Percentiles rank a stretch among this genome's conserved stretches.
These are phyloP conservation scores for Cnemophilus loriae DNA, from an alignment of 2,113 vertebrate genomes.

Conservation along the genomic window DNA sequence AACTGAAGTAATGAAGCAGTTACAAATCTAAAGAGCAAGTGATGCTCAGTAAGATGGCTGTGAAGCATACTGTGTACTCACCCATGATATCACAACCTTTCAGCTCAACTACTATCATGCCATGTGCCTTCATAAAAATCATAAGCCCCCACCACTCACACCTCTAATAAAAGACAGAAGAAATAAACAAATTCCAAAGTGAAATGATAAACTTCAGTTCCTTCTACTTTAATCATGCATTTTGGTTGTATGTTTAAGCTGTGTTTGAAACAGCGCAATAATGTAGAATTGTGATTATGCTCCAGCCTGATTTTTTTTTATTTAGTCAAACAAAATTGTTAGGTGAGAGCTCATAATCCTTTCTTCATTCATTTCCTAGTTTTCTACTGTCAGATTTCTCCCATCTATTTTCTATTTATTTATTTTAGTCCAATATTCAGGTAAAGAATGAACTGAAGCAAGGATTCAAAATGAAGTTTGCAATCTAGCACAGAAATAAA, in stretches of 20 bases:
- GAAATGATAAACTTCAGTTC: not conserved
- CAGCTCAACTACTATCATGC: not conserved
- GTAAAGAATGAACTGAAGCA: not conserved
- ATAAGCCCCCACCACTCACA: rapidly evolving
- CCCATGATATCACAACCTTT: not conserved
- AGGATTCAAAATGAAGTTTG: not conserved
- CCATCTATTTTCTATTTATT: not conserved
- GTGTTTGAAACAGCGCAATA: not conserved
- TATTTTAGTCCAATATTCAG: not conserved
- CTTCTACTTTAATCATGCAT: not conserved
- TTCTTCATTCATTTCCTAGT: not conserved
- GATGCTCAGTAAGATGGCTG: not conserved
- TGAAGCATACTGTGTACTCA: not conserved
- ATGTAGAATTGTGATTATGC: not conserved
- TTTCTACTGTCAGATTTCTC: not conserved
- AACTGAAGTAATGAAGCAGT: not conserved
- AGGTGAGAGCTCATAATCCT: not conserved
- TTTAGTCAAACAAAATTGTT: not conserved
- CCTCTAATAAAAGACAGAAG: not conserved
- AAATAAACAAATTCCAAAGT: not conserved
- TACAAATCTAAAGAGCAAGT: not conserved
- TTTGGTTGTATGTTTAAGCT: not conserved
- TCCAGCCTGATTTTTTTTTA: not conserved
- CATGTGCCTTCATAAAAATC: not conserved
- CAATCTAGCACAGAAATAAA: not conserved